Evolutionary conservation across 1,140 invertebrate genomes (phyloP), one percentile per base, ranked within the genome.

Genomic region (Macrocentrus cingulum): DNA sequence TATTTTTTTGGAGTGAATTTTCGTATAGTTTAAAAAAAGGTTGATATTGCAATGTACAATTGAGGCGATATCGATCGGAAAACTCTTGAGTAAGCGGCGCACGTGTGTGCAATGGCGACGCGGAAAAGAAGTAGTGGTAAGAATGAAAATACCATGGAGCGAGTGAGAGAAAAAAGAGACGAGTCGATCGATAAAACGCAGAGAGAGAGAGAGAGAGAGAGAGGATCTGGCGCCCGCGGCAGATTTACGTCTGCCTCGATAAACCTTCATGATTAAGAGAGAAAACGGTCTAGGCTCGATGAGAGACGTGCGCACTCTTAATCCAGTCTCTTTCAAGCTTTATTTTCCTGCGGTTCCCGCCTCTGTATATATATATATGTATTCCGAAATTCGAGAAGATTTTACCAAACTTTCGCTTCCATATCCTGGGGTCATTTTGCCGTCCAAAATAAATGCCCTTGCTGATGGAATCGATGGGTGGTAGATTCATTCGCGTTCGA

Each of bases 221-320:
- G n/a, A 61, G 54, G 46, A 61, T 44, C 41, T 42, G 67, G 60
- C 63, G 69, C 54, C 68, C 59, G 42, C 54, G 64, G 61, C 69
- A 72, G 66, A 72, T 72, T 72, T 71, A 72, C 65, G 68, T 72
- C 70, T 61, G 64, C 60, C 62, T 71, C 62, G 69, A 72, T 72
- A 72, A 72, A 71, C 68, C 66, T 68, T 59, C 63, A 49, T 70
- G 70, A 72, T 72, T 72, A 72, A 71, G 61, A 71, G 46, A 37
- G 54, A 60, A 59, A 42, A 39, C 11, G 25, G 18, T 16, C 23
- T 42, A 45, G 48, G 53, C 54, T 60, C 44, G n/a, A n/a, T n/a
- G 46, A 55, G 29, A 54, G 44, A 50, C 48, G 58, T 37, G 36
- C 50, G 39, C 25, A 58, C 42, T 62, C 55, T 62, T 57, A 57